These are phyloP conservation scores for Sebastes ruberrimus DNA, from an alignment of 2,797 vertebrate genomes.

Conservation along the genomic window DNA sequence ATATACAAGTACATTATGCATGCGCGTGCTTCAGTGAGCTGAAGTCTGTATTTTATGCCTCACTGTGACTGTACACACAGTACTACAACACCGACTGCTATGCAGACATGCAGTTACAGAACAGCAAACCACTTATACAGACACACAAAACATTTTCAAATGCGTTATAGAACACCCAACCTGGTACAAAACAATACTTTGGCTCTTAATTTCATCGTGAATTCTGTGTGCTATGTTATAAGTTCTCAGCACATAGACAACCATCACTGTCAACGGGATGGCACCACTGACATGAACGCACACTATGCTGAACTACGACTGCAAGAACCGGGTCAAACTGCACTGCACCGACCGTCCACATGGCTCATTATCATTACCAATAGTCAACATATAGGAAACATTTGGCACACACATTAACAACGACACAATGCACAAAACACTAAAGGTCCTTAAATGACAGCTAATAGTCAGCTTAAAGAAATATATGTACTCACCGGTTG, in stretches of 20 bases:
- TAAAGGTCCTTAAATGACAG: too few species aligned
- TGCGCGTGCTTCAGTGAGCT: not conserved
- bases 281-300: too few species aligned
- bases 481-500: not conserved
- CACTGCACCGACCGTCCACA: not conserved
- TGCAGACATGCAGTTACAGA: not conserved
- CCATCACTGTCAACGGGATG: too few species aligned
- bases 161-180: too few species aligned
- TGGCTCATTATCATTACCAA: not conserved
- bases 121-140: not conserved
- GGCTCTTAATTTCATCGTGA: too few species aligned
- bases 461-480: too few species aligned
- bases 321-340: too few species aligned
- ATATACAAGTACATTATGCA: not conserved
- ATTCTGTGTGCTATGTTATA: too few species aligned
- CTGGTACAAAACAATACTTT: too few species aligned
- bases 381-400: not conserved
- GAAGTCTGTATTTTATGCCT: not conserved
- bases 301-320: fast-evolving
- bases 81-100: not conserved
- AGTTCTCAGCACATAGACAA: too few species aligned
- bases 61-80: not conserved
- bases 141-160: too few species aligned
- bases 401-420: not conserved
- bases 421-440: not conserved